phyloP scores from a whole-genome alignment of 1,140 invertebrate genomes.

The Mesaphorura yosii region DNA sequence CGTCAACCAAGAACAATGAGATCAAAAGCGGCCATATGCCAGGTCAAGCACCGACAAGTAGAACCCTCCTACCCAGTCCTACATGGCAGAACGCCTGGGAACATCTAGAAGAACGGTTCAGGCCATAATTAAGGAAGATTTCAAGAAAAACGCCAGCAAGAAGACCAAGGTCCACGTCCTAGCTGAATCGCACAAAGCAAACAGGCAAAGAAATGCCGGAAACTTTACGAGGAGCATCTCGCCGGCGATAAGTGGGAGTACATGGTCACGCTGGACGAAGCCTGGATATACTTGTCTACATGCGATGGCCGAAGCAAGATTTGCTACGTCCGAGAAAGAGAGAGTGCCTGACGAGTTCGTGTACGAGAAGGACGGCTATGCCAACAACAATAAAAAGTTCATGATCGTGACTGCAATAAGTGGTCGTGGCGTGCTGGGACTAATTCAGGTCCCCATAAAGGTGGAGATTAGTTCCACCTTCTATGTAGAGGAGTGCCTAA shows the following conservation, averaged over 20 bases:
- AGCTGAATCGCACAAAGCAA: neutral
- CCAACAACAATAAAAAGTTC: neutral
- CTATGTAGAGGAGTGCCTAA: neutral
- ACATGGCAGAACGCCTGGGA: neutral
- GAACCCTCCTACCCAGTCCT: neutral
- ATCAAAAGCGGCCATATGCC: too few species aligned
- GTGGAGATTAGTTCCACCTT: neutral
- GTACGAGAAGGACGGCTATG: neutral
- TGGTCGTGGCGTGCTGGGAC: neutral
- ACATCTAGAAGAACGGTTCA: neutral
- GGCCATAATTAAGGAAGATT: neutral
- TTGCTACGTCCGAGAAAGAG: neutral
- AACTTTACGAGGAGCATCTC: constrained; percentile 1
- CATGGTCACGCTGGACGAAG: constrained; percentile 1
- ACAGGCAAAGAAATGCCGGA: neutral
- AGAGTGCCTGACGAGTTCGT: too few species aligned
- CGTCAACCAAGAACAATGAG: too few species aligned
- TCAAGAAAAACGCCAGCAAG: neutral
- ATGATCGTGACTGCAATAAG: constrained; percentile 1
- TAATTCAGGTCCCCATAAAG: constrained; percentile 1
- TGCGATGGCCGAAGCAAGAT: neutral
- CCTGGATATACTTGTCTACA: neutral
- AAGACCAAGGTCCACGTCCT: neutral
- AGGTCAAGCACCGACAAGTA: too few species aligned
- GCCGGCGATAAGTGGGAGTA: neutral